Conservation (phyloP, 2,113 vertebrate species). For the Trinectes maculatus region DNA sequence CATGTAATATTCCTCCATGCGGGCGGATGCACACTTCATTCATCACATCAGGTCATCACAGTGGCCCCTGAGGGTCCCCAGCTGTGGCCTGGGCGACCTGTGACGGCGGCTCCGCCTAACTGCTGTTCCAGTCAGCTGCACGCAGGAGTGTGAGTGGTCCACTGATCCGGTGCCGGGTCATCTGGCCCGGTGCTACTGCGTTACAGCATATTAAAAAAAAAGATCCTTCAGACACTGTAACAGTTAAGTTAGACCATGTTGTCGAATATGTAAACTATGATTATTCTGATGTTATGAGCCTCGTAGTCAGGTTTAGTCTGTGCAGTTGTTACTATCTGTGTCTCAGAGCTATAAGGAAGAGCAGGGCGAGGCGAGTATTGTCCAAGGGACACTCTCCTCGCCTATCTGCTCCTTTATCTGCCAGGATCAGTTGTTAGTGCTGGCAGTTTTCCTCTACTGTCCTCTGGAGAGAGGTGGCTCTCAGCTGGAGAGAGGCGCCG, state of each 20-base stretch:
- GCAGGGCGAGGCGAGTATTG: slow-evolving; percentile 45
- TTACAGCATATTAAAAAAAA: slow-evolving; percentile 51
- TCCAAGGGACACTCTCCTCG: slow-evolving; percentile 57
- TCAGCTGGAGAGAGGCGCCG: slow-evolving; percentile 80
- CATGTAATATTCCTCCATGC: slow-evolving; percentile 33
- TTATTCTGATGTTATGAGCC: no score
- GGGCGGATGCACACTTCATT: slow-evolving; percentile 65
- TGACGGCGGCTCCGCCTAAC: slow-evolving; percentile 63
- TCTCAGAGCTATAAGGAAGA: slow-evolving; percentile 39
- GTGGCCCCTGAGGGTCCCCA: slow-evolving; percentile 61
- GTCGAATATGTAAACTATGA: no score
- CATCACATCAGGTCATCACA: slow-evolving; percentile 66
- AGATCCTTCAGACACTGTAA: neutral
- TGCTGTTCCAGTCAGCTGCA: slow-evolving; percentile 64
- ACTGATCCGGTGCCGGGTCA: slow-evolving; percentile 72
- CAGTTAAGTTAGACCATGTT: no score
- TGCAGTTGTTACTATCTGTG: neutral
- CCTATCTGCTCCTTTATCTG: slow-evolving; percentile 76
- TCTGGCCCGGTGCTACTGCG: slow-evolving; percentile 49
- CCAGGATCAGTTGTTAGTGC: slow-evolving; percentile 80
- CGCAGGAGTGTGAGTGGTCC: slow-evolving; percentile 61
- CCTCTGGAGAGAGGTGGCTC: slow-evolving; percentile 80
- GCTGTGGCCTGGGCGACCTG: slow-evolving; percentile 70
- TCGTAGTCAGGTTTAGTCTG: no score
- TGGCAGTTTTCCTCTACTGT: slow-evolving; percentile 72